Evolutionary conservation across 2,797 vertebrate genomes (phyloP).

Genomic region (Ctenochaetus hawaiiensis): DNA sequence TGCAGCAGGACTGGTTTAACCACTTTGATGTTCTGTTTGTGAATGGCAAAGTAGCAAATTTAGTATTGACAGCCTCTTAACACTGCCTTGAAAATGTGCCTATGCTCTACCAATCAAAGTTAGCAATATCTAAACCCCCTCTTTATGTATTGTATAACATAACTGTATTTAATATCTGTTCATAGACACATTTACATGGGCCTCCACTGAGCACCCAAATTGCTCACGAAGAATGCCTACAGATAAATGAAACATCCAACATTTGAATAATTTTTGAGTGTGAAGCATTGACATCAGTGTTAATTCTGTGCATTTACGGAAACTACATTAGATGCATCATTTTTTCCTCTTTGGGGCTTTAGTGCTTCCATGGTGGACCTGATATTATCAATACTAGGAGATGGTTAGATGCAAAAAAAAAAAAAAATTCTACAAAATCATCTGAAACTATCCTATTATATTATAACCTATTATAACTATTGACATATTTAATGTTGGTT

Average conservation of each 20-base stretch:
- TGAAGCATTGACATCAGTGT: neutral
- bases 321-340: neutral
- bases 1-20: neutral
- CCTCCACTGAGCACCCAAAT: neutral
- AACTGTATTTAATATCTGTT: neutral
- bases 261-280: neutral
- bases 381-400: neutral
- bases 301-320: neutral
- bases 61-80: neutral
- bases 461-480: no score
- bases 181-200: neutral
- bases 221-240: neutral
- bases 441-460: neutral
- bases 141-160: neutral
- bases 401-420: neutral
- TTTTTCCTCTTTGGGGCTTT: neutral
- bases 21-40: neutral
- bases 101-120: neutral
- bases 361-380: neutral
- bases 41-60: neutral
- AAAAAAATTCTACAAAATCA: slow-evolving; percentile 5
- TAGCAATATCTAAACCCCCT: neutral
- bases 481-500: neutral
- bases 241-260: neutral
- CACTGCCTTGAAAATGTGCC: neutral